Evolutionary conservation across 2,888 invertebrate species (phyloP), one percentile per base, ranked within the genome.

Genomic region (Limnephilus lunatus): DNA sequence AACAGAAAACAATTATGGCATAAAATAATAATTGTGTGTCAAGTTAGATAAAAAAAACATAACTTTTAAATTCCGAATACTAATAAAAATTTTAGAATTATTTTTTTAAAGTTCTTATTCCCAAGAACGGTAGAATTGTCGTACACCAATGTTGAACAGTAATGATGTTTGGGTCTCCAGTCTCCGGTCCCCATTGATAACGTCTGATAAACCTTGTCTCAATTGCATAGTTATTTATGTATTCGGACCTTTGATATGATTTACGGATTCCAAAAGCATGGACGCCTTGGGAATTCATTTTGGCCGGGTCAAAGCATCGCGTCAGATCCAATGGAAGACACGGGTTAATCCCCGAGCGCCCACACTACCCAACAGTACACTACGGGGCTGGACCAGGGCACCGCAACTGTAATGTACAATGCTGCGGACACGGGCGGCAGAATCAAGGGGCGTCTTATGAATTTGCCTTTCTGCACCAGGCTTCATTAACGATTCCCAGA

Each of bases 311-410:
- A 53, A 90, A 90, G 68, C 31, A 25, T 68, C 53, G 90, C 35
- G 90, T 85, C 90, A 90, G 85, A 53, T 32, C 85, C 68, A 68
- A 35, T 25, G 48, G 48, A 15, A 82, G 90, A 90, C 85, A 48
- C 35, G 90, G 90, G 90, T 90, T 90, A 90, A 85, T 90, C 83
- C 90, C 90, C 53, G 68, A n/a, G 19, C 35, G 19, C 83, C 90
- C 88, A 5, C 80, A n/a, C 32, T 31, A 31, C 68, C 53, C 19
- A 1, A 15, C 68, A 31, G 68, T 68, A 68, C 68, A n/a, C 25
- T 5, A n/a, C 68, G n/a, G 68, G n/a, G 25, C 68, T 25, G 68
- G 25, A n/a, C 7, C 68, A 9, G 68, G 2, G 25, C 25, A 2
- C n/a, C 68, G 2, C 68, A 0, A n/a, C 25, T 25, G 68, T 9